phyloP scores from a whole-genome alignment of 2,797 vertebrate genomes.

The Gila robusta region DNA sequence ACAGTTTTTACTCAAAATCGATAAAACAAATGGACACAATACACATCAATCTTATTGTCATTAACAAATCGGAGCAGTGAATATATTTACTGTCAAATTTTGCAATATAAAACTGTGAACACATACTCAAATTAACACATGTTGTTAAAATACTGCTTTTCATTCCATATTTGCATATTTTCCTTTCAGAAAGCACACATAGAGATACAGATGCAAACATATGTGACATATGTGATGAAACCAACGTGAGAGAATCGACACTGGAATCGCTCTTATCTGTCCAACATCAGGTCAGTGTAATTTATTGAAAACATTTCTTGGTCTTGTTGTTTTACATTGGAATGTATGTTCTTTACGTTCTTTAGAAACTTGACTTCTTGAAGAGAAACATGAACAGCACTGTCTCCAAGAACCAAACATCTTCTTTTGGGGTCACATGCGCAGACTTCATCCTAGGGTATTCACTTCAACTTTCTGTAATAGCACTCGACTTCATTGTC shows the following conservation, averaged over 20 bases:
- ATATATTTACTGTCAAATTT: background rate
- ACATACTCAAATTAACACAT: background rate
- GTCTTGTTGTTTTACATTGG: background rate
- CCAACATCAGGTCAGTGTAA: background rate
- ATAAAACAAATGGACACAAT: background rate
- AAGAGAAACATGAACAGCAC: slow-evolving; percentile 24
- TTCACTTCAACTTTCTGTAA: background rate
- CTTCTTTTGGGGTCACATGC: fast-evolving
- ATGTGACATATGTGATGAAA: background rate
- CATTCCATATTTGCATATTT: slow-evolving; percentile 8
- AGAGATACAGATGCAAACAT: background rate
- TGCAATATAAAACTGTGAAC: background rate
- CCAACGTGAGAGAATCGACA: background rate
- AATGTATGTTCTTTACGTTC: background rate
- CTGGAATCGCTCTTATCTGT: background rate
- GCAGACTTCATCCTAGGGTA: background rate
- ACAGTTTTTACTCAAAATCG: background rate
- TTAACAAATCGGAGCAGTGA: background rate
- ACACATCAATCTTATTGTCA: background rate
- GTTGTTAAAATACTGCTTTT: background rate
- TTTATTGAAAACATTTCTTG: background rate
- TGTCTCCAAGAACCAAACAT: background rate
- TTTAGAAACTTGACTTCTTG: background rate
- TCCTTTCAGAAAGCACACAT: slow-evolving; percentile 1
- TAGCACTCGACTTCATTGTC: background rate